Conservation (phyloP, 2,113 vertebrate species). For the Acrocephalus kingi region DNA sequence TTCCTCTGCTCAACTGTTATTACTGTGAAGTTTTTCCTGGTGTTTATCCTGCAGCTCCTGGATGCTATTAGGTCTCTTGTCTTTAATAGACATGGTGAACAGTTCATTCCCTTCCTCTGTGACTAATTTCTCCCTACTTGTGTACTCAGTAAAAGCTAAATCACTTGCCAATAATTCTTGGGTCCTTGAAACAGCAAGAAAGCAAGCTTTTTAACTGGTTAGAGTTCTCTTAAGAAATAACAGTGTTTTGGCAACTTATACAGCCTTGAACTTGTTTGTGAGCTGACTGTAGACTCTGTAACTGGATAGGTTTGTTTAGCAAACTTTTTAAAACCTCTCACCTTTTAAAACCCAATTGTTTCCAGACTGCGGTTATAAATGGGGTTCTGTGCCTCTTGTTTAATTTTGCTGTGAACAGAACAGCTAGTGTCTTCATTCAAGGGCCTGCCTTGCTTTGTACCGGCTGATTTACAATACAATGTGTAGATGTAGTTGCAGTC, state of each 20-base stretch:
- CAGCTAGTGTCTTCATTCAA: constrained; percentile 34
- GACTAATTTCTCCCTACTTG: constrained; percentile 35
- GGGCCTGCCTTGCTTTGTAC: constrained; percentile 30
- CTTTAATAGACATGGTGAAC: constrained; percentile 3
- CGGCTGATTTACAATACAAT: constrained; percentile 35
- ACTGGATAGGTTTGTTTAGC: constrained; percentile 42
- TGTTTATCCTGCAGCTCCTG: constrained; percentile 23
- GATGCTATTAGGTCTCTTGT: background rate
- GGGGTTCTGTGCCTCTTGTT: constrained; percentile 22
- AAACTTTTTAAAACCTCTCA: constrained; percentile 56
- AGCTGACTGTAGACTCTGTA: background rate
- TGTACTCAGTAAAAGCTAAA: constrained; percentile 33
- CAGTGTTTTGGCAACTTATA: background rate
- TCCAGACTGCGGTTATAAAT: constrained; percentile 20
- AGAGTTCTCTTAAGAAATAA: constrained; percentile 16
- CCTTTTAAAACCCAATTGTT: constrained; percentile 52
- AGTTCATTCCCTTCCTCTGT: constrained; percentile 31
- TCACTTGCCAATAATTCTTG: constrained; percentile 27
- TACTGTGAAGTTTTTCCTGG: background rate
- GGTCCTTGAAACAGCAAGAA: background rate
- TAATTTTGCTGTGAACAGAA: constrained; percentile 47
- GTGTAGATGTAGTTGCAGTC: constrained; percentile 39
- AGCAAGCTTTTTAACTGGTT: background rate
- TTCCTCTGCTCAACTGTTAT: background rate
- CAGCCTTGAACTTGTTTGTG: constrained; percentile 24